Conservation (phyloP, 2,797 vertebrate genomes). For the Phataginus tricuspis region DNA sequence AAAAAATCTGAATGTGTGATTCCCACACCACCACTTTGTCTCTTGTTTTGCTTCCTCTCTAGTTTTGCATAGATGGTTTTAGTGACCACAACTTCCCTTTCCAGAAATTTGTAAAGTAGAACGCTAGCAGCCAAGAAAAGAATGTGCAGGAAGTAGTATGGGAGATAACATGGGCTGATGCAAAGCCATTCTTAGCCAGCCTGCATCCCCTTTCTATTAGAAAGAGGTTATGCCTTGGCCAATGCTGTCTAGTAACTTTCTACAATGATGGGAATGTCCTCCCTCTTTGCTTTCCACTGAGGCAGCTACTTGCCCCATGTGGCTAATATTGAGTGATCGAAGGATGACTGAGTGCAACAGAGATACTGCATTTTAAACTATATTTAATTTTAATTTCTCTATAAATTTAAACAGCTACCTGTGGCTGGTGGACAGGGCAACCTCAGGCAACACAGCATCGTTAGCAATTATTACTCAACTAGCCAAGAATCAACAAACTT, state of each 20-base stretch:
- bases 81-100: neutral
- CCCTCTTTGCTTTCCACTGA: neutral
- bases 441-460: neutral
- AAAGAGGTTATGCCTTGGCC: neutral
- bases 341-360: neutral
- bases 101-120: slow-evolving; percentile 3
- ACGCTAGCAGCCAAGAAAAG: neutral
- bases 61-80: neutral
- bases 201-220: neutral
- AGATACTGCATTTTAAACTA: neutral
- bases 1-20: neutral
- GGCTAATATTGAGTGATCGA: neutral
- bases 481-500: neutral
- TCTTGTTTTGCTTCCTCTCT: neutral
- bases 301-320: neutral
- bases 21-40: neutral
- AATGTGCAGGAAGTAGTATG: neutral
- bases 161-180: neutral
- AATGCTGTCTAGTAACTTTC: neutral
- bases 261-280: neutral
- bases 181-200: neutral
- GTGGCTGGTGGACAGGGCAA: neutral
- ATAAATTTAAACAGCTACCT: neutral
- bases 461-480: neutral
- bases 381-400: slow-evolving; percentile 27